Evolutionary conservation across 2,113 vertebrate genomes (phyloP).

Genomic region (Marcusenius ussheri): DNA sequence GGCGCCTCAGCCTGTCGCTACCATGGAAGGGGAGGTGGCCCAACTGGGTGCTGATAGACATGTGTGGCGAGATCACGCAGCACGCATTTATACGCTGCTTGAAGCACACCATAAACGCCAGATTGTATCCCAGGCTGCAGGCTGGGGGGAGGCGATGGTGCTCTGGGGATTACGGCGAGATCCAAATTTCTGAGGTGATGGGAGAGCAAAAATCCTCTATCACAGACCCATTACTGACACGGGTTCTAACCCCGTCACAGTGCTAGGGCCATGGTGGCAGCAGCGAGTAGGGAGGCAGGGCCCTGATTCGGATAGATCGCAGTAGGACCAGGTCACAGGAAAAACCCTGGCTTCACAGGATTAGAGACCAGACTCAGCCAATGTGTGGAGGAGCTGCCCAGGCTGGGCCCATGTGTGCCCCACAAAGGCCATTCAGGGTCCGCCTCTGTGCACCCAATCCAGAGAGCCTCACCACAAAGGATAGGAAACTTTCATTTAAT

Average conservation of each 20-base stretch:
- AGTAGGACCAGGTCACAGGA: neutral
- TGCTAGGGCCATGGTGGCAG: neutral
- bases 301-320: neutral
- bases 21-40: neutral
- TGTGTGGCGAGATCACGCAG: neutral
- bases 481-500: constrained; percentile 23
- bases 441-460: neutral
- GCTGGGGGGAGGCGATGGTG: neutral
- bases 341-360: neutral
- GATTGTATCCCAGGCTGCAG: neutral
- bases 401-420: neutral
- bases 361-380: neutral
- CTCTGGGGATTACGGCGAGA: neutral
- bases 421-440: neutral
- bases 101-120: neutral
- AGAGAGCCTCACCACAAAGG: neutral
- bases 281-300: neutral
- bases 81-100: neutral
- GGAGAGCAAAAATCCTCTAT: neutral
- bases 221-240: neutral
- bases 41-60: neutral
- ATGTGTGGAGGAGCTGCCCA: neutral
- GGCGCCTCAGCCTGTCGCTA: neutral
- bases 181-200: neutral
- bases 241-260: neutral